phyloP scores from a whole-genome alignment of 2,888 invertebrate species.

The Pseudococcus longispinus region DNA sequence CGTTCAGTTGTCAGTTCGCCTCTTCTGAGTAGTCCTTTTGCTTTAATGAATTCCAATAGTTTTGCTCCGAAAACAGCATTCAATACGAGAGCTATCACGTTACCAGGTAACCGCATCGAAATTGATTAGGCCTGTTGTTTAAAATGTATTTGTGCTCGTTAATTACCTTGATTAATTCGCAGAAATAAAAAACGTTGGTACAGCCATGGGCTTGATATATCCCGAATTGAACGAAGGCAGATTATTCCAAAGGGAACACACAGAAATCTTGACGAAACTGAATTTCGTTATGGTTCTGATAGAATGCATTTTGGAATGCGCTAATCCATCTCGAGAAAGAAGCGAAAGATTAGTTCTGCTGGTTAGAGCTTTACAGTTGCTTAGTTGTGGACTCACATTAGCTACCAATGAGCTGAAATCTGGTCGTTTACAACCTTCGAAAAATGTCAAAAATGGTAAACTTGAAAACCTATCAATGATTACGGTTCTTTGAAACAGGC shows the following conservation, averaged over 20 bases:
- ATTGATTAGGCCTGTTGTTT: not conserved
- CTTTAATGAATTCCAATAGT: conserved; percentile 64
- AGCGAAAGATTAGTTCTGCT: conserved; percentile 81
- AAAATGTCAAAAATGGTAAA: conserved; percentile 86
- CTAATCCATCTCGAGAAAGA: conserved; percentile 70
- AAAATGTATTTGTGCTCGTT: not conserved
- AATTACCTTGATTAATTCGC: not conserved
- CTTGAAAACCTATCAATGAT: not conserved
- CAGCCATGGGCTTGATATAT: conserved; percentile 47
- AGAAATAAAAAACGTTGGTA: conserved; percentile 47
- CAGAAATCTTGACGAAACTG: conserved; percentile 94
- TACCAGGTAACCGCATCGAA: conserved; percentile 70
- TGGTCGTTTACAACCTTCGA: conserved; percentile 87
- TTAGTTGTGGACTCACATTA: conserved; percentile 91
- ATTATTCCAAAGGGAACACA: conserved; percentile 80
- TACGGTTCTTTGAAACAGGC: not conserved
- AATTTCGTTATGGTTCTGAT: conserved; percentile 96
- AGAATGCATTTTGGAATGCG: conserved; percentile 91
- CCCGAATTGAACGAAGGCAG: conserved; percentile 48
- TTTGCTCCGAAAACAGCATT: conserved; percentile 70
- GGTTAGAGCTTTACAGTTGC: conserved; percentile 88
- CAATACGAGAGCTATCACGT: conserved; percentile 72
- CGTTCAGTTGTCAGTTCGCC: conserved; percentile 71
- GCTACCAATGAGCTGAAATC: conserved; percentile 85
- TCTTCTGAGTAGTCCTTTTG: conserved; percentile 72